These are phyloP conservation scores for Drosophila carrolli DNA, from an alignment of 1,140 invertebrate genomes.

Conservation along the genomic window DNA sequence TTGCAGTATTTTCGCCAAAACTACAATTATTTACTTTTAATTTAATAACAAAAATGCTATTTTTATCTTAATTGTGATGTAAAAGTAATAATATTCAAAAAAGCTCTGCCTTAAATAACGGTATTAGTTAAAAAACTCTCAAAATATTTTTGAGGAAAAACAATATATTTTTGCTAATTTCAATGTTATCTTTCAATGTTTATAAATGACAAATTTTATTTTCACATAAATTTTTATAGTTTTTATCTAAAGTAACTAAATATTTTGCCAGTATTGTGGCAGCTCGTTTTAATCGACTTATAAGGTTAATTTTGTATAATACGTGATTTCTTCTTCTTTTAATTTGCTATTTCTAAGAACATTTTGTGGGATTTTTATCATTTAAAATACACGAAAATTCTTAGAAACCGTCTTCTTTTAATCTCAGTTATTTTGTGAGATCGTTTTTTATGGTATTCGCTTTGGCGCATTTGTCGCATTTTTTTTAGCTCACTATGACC, in stretches of 20 bases:
- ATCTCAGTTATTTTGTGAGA: constrained; percentile 1
- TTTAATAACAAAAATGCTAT: not conserved
- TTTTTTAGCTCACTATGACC: constrained; percentile 8
- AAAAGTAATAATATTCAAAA: too few species aligned
- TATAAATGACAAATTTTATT: too few species aligned
- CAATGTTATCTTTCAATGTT: too few species aligned
- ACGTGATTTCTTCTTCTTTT: not conserved
- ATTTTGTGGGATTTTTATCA: not conserved
- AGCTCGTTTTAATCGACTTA: too few species aligned
- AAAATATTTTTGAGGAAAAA: too few species aligned
- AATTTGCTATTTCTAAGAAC: not conserved
- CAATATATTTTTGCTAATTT: too few species aligned
- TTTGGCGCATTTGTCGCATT: not conserved
- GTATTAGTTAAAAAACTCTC: too few species aligned
- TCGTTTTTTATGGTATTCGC: constrained; percentile 1
- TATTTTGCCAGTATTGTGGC: too few species aligned
- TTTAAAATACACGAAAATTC: constrained; percentile 7
- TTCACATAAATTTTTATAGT: too few species aligned
- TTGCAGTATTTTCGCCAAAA: constrained; percentile 4
- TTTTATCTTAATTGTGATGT: not conserved
- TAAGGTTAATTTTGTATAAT: not conserved
- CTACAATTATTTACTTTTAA: not conserved
- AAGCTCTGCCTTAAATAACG: too few species aligned
- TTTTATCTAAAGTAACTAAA: too few species aligned
- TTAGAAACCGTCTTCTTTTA: not conserved